Base-by-base conservation (phyloP, 2,797 vertebrate genomes). In the Sparus aurata region DNA sequence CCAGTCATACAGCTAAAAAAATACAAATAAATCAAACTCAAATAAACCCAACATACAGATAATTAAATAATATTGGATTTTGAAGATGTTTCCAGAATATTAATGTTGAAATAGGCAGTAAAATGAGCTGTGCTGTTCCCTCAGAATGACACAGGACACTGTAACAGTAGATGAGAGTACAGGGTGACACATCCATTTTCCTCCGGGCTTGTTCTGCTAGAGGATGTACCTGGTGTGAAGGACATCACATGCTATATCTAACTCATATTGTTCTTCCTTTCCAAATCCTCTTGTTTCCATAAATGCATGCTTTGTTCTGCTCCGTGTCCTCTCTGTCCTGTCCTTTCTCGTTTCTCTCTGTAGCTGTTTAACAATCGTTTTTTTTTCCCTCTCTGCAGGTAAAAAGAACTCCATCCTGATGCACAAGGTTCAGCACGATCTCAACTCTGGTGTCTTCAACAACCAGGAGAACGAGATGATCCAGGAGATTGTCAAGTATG, bases 401-500 rank as follows among this genome's bases (percentile, higher is more conserved):
- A 99, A 99, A 94, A 99, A 99, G 94, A 99, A 99, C 87, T 99
- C 98, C 0, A 98, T 97, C 86, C 93, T 99, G 71, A 96, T 98
- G 93, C 97, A 99, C 94, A 99, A 99, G 86, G 97, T 99, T 49
- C 98, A 99, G 85, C 97, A 99, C 0, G 98, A 99, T 93, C 96
- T 99, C 86, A 98, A 96, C 95, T 97, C 98, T 0, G 98, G 98
- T 0, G 97, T 97, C 82, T 98, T 99, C 93, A 99, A 99, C 95
- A 99, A 98, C 94, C 96, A 90, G 72, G 98, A 99, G 90, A 99
- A 99, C 5, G 98, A 99, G 89, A 97, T 99, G 95, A 99, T 99
- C 90, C 98, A 99, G 90, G 98, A 99, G 95, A 99, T 99, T 0
- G 98, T 99, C 75, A 99, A 99, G 92, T 98, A 98, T 0, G 98